Conservation (phyloP, 1,140 invertebrate species). For the Cydia fagiglandana region DNA sequence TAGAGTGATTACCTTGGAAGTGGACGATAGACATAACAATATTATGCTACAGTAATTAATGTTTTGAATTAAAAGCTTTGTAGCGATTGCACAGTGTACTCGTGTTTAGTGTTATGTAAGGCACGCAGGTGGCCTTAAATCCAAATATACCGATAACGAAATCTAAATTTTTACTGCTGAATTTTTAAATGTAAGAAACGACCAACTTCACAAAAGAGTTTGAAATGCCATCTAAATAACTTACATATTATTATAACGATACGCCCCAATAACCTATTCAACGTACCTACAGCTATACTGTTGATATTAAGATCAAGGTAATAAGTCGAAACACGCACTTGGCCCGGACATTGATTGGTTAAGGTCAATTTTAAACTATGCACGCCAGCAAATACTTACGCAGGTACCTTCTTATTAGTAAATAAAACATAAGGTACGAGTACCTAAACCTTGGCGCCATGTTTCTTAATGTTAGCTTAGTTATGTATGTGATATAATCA, state of each 20-base stretch:
- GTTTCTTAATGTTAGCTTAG: neutral
- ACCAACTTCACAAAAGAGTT: too few species aligned
- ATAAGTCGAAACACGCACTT: slow-evolving; percentile 38
- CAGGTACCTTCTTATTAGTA: neutral
- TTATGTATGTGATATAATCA: slow-evolving; percentile 1
- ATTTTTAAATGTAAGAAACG: neutral
- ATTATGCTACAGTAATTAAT: neutral
- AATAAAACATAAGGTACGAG: neutral
- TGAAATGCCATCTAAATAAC: neutral
- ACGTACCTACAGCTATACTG: neutral
- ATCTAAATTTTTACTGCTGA: neutral
- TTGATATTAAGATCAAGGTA: slow-evolving; percentile 43
- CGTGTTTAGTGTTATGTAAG: slow-evolving; percentile 33
- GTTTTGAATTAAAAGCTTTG: neutral
- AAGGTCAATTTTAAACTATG: slow-evolving; percentile 37
- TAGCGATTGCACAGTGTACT: neutral
- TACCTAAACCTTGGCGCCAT: neutral
- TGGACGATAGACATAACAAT: neutral
- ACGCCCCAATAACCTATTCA: neutral
- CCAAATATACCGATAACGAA: slow-evolving; percentile 1
- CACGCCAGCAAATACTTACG: slow-evolving; percentile 30
- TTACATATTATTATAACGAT: neutral
- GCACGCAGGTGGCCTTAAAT: slow-evolving; percentile 9
- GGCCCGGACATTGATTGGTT: slow-evolving; percentile 33
- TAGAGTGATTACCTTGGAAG: neutral